These are phyloP conservation scores for Squalus acanthias DNA, from an alignment of 2,797 vertebrate species.

Conservation along the genomic window DNA sequence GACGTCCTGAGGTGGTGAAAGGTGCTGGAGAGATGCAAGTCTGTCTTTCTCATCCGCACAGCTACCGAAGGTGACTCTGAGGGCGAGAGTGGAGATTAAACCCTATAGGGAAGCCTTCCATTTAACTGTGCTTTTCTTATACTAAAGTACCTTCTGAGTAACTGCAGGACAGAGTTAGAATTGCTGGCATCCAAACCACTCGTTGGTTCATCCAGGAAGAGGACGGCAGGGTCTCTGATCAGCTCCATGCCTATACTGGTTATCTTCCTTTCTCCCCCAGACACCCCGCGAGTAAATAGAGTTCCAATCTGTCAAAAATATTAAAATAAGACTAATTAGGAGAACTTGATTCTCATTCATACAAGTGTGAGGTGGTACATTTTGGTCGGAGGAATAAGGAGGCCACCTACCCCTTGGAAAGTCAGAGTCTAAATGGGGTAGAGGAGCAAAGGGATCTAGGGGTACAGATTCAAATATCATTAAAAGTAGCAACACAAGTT, in stretches of 20 bases:
- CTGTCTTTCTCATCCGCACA: neutral
- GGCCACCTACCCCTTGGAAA: too few species aligned
- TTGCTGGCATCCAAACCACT: constrained; percentile 88
- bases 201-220: constrained; percentile 95
- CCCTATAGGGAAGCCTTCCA: too few species aligned
- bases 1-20: too few species aligned
- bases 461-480: too few species aligned
- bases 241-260: constrained; percentile 94
- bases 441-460: too few species aligned
- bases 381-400: too few species aligned
- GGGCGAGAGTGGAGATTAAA: neutral
- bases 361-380: too few species aligned
- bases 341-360: too few species aligned
- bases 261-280: constrained; percentile 88
- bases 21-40: too few species aligned
- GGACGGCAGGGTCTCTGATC: constrained; percentile 77
- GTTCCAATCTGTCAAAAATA: constrained; percentile 74
- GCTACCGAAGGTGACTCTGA: neutral
- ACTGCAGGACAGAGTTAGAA: constrained; percentile 77
- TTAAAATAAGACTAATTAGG: neutral
- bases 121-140: too few species aligned
- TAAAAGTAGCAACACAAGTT: too few species aligned
- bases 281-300: constrained; percentile 76
- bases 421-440: too few species aligned
- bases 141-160: constrained; percentile 73